Percentiles rank a stretch among this genome's conserved stretches.
These are phyloP conservation scores for Glareola pratincola DNA, from an alignment of 2,113 vertebrate species.

Conservation along the genomic window DNA sequence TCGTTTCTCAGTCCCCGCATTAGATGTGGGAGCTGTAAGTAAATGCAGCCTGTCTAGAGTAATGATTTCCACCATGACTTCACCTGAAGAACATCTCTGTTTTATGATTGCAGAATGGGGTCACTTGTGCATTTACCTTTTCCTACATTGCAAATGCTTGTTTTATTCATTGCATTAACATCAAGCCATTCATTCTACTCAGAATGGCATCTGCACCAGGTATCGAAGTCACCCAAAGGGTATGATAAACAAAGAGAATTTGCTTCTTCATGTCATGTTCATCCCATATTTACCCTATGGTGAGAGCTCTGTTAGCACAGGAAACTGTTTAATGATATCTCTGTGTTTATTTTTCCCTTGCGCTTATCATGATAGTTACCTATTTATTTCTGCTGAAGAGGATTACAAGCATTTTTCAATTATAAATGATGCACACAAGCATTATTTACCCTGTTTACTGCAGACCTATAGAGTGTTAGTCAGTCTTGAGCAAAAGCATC, in stretches of 20 bases:
- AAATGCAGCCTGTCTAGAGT: neutral
- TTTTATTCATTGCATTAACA: neutral
- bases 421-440: constrained; percentile 16
- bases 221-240: neutral
- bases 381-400: constrained; percentile 40
- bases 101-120: neutral
- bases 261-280: neutral
- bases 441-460: constrained; percentile 36
- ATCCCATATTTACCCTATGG: constrained; percentile 28
- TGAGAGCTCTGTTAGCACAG: constrained; percentile 38
- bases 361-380: neutral
- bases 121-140: constrained; percentile 4
- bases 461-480: constrained; percentile 6
- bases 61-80: neutral
- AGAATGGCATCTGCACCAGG: neutral
- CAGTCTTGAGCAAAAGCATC: constrained; percentile 24
- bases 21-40: neutral
- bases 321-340: constrained; percentile 24
- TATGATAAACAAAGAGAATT: constrained; percentile 28
- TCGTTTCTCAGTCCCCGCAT: neutral
- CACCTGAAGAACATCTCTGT: neutral
- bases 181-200: neutral
- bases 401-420: constrained; percentile 56
- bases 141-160: neutral
- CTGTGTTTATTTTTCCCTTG: constrained; percentile 48